A percentile compares a stretch with the other conserved stretches of the same genome.
phyloP scores from a whole-genome alignment of 2,113 vertebrate genomes.

The Cinclus cinclus region DNA sequence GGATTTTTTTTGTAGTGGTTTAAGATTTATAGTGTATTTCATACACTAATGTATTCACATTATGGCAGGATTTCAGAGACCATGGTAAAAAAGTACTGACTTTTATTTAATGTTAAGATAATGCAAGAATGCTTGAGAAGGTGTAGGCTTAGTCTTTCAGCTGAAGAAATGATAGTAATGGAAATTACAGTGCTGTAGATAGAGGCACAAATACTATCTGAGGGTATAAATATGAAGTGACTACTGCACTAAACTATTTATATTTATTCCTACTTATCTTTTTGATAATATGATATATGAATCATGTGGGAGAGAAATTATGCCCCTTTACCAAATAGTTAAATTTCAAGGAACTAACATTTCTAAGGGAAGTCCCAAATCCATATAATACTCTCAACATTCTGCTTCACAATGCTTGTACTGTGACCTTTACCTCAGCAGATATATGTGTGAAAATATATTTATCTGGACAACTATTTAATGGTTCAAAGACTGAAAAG shows the following conservation, averaged over 20 bases:
- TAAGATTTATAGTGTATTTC: too few relatives aligned
- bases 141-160: neutral
- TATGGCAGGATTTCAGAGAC: neutral
- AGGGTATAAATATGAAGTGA: neutral
- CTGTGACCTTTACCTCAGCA: conserved; percentile 40
- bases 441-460: conserved; percentile 14
- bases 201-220: neutral
- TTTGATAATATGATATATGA: neutral
- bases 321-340: neutral
- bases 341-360: neutral
- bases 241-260: neutral
- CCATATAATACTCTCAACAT: neutral
- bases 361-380: neutral
- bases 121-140: neutral
- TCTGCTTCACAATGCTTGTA: neutral
- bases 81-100: neutral
- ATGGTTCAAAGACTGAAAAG: conserved; percentile 2
- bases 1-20: neutral
- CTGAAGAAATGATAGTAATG: neutral
- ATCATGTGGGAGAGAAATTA: neutral
- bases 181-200: neutral
- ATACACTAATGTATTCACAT: too few relatives aligned
- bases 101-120: neutral
- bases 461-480: conserved; percentile 18
- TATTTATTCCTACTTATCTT: neutral